Conservation (phyloP, 2,888 invertebrate species). For the Euclidia mi region DNA sequence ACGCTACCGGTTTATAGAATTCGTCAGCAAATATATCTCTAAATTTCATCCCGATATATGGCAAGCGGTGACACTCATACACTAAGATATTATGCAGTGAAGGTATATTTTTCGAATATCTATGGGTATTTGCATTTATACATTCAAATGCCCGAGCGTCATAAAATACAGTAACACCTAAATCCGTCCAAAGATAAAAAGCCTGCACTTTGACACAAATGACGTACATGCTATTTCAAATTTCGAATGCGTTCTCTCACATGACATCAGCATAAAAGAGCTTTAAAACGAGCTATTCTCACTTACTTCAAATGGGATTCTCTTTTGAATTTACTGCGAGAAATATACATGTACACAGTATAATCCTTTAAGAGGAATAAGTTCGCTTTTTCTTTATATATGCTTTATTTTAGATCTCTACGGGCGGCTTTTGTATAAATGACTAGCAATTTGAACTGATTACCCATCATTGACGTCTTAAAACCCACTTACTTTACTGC, state of each 20-base stretch:
- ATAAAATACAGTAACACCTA: slow-evolving; percentile 1
- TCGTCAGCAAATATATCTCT: too few species aligned
- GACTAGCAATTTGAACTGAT: slow-evolving; percentile 12
- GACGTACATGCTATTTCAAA: slow-evolving; percentile 43
- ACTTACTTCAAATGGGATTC: slow-evolving; percentile 26
- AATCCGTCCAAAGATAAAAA: slow-evolving; percentile 36
- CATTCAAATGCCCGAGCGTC: not conserved
- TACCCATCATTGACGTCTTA: slow-evolving; percentile 13
- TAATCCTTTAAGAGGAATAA: slow-evolving; percentile 23
- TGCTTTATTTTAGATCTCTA: slow-evolving; percentile 9
- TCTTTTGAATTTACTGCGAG: slow-evolving; percentile 15
- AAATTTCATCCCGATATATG: too few species aligned
- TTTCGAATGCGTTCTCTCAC: slow-evolving; percentile 46
- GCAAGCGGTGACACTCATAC: too few species aligned
- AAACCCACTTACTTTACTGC: slow-evolving; percentile 1
- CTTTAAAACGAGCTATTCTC: slow-evolving; percentile 37
- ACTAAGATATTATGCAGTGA: too few species aligned
- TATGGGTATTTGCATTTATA: not conserved
- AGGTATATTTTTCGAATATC: too few species aligned
- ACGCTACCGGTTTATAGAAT: too few species aligned
- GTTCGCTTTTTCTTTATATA: slow-evolving; percentile 16
- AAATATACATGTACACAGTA: slow-evolving; percentile 17
- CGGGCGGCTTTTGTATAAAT: slow-evolving; percentile 12
- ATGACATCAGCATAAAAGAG: slow-evolving; percentile 48
- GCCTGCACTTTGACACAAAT: slow-evolving; percentile 43